Base-by-base conservation (phyloP, 2,888 invertebrate genomes). In the Meghimatium bilineatum region DNA sequence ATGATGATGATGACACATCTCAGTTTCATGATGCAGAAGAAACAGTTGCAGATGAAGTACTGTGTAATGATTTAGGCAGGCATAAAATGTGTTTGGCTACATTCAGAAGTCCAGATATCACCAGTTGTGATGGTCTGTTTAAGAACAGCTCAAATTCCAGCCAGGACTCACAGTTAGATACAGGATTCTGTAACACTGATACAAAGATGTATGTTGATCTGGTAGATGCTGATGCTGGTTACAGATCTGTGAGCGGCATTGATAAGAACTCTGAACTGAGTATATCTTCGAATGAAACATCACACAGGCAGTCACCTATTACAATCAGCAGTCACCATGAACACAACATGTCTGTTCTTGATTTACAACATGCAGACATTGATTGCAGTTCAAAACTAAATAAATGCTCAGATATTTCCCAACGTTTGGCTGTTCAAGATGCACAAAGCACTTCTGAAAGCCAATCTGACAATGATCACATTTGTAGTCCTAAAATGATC, bases 191-290 rank as follows among this genome's bases (percentile, higher is more conserved):
- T 17, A 32, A 52, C 26, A 6, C 20, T 17, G 74, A 74, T n/a
- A 29, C n/a, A 14, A 49, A 26, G 17, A 72, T 72, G 72, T 44
- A 72, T 63, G 78, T 49, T 26, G 78, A 78, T 63, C 44, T 78
- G 0, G 29, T 36, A 29, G 78, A 67, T 38, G 29, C 67, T 26
- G 29, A 78, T 67, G 29, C 5, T 63, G 49, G 23, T 44, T 67
- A 14, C 49, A 67, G 49, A 67, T 44, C 38, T 32, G n/a, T 6
- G 20, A 67, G 20, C 26, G 77, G 38, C 2, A 32, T 23, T 74
- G n/a, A 1, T 2, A 29, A n/a, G 8, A 72, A 49, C 44, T 44
- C 29, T 26, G 17, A 36, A 69, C 20, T 26, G 14, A 63, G 20
- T 38, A 69, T 26, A 36, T 49, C 72, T n/a, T 44, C 72, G 29